Conservation (phyloP, 2,797 vertebrate genomes). For the Gila robusta region DNA sequence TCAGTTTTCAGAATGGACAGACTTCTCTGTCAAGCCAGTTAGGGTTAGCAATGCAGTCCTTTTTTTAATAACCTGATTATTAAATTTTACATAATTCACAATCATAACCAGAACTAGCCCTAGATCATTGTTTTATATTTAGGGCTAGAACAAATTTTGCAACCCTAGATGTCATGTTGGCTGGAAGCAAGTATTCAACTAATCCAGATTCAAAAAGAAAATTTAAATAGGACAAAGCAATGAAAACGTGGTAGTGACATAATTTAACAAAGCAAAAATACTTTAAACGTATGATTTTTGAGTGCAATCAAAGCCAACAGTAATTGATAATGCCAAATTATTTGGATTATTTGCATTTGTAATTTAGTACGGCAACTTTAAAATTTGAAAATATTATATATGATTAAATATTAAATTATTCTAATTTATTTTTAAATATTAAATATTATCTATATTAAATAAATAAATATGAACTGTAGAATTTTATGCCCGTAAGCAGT, state of each 20-base stretch:
- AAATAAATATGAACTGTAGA: not conserved
- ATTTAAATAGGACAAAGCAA: not conserved
- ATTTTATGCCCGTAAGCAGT: not conserved
- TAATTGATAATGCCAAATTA: too few relatives aligned
- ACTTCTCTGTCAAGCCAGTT: not conserved
- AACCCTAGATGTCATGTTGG: not conserved
- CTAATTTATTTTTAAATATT: too few relatives aligned
- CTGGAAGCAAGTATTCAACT: not conserved
- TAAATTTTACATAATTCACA: not conserved
- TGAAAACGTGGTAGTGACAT: not conserved
- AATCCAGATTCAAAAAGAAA: not conserved
- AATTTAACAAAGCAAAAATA: not conserved
- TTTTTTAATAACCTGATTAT: not conserved
- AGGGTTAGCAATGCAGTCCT: not conserved
- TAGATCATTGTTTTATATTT: too few relatives aligned
- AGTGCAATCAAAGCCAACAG: too few relatives aligned
- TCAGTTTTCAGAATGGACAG: not conserved
- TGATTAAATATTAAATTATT: too few relatives aligned
- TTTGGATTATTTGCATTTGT: too few relatives aligned
- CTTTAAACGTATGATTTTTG: too few relatives aligned
- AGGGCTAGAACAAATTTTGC: not conserved
- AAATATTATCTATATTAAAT: too few relatives aligned
- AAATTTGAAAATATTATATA: too few relatives aligned
- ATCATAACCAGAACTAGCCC: not conserved
- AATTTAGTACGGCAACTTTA: too few relatives aligned